A percentile compares a stretch with the other conserved stretches of the same genome.
Evolutionary conservation across 2,113 vertebrate species (phyloP).

Genomic region (Catharus bicknelli): DNA sequence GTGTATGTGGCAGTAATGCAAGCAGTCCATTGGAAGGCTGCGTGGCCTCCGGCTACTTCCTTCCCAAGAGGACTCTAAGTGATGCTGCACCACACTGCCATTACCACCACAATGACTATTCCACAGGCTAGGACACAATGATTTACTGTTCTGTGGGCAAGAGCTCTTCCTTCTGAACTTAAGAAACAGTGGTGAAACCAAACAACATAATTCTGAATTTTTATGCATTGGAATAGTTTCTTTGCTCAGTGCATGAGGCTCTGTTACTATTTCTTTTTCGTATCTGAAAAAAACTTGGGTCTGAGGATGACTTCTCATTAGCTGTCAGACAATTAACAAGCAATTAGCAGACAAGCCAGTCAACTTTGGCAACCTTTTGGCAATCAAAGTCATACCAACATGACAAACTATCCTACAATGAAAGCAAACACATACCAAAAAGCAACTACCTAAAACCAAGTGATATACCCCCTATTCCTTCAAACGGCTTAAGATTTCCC

Average conservation of each 20-base stretch:
- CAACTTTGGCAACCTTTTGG: not conserved
- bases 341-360: not conserved
- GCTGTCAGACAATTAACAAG: not conserved
- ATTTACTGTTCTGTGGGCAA: not conserved
- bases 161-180: not conserved
- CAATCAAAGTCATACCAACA: not conserved
- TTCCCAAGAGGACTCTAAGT: not conserved
- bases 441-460: not conserved
- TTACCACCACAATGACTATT: rapidly evolving
- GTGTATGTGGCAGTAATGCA: not conserved
- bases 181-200: not conserved
- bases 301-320: not conserved
- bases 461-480: not conserved
- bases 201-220: not conserved
- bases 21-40: not conserved
- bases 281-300: not conserved
- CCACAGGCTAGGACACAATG: not conserved
- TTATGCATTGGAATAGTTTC: not conserved
- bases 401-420: not conserved
- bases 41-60: not conserved
- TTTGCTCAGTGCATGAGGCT: not conserved
- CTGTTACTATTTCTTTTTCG: not conserved
- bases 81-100: not conserved
- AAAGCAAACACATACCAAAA: not conserved
- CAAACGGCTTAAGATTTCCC: not conserved